Evolutionary conservation across 2,888 invertebrate species (phyloP), one percentile per base, ranked within the genome.

Genomic region (Taphrorychus bicolor): DNA sequence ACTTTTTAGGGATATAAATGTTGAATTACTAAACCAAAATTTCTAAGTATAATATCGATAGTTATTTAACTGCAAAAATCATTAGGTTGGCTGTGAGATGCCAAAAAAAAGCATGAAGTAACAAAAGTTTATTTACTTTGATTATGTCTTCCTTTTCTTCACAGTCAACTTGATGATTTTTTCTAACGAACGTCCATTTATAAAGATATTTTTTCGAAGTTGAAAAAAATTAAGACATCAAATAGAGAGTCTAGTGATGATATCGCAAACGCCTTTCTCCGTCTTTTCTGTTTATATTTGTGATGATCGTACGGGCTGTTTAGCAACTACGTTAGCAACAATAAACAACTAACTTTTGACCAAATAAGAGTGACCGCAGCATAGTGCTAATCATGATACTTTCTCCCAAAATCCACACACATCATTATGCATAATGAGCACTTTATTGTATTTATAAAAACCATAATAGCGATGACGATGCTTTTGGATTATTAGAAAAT

Each of bases 341-440:
- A 3, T 32, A 32, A 3, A 9, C 9, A 7, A 32, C 32, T 32
- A 32, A 32, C 32, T 32, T 32, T 32, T 32, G 32, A 11, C 32
- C 32, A 32, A 32, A 32, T 11, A 32, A 32, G 7, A 11, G 23
- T 52, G 21, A 41, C 19, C 51, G 23, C 42, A n/a, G 42, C 2
- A 53, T 53, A 41, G 42, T 42, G 24, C 22, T 45, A 53, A 41
- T 61, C 32, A 61, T 11, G 32, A 7, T 32, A 32, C 61, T 53
- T 61, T 61, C 53, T 22, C 53, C 19, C 5, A 53, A 53, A 51
- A 18, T 24, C 3, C 21, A 49, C 51, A 59, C 40, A 21, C 23
- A 42, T 52, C 14, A 49, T 52, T 52, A 32, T 32, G 32, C 32
- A 32, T 32, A 32, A 32, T 32, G 32, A 32, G 32, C 32, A 32